These are phyloP conservation scores for Bergia sp. DNA, from an alignment of 92 coral and sea anemone genomes.

Conservation along the genomic window DNA sequence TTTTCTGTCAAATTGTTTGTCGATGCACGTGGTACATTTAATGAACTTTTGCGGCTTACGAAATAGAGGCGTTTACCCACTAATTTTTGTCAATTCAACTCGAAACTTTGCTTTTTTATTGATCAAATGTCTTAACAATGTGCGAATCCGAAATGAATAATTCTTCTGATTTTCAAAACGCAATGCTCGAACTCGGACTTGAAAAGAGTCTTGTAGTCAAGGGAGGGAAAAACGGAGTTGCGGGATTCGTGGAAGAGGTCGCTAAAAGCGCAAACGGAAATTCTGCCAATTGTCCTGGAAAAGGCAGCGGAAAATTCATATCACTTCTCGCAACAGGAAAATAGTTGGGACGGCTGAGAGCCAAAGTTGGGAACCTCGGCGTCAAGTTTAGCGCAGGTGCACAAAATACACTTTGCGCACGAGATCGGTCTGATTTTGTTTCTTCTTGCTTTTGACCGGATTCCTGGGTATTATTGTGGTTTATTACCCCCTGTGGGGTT, in stretches of 20 bases:
- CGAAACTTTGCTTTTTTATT: neutral
- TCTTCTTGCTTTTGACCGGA: conserved; percentile 43
- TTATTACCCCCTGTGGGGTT: conserved; percentile 31
- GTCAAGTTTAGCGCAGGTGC: conserved; percentile 33
- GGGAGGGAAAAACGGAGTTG: conserved; percentile 42
- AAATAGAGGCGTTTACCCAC: conserved; percentile 10
- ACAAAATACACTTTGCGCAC: conserved; percentile 27
- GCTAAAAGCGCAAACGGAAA: conserved; percentile 29
- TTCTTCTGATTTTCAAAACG: conserved; percentile 55
- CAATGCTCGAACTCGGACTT: conserved; percentile 23
- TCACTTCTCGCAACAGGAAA: conserved; percentile 36
- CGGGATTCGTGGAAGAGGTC: conserved; percentile 37
- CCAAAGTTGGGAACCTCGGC: conserved; percentile 16
- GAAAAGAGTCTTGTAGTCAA: conserved; percentile 50
- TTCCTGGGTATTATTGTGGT: conserved; percentile 22
- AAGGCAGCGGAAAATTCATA: conserved; percentile 14
- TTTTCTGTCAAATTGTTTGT: conserved; percentile 34
- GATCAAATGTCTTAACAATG: neutral
- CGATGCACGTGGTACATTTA: conserved; percentile 34
- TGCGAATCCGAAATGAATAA: conserved; percentile 42
- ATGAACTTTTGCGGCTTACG: conserved; percentile 26
- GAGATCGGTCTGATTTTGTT: conserved; percentile 8
- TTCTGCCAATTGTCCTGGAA: conserved; percentile 36
- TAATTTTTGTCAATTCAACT: neutral
- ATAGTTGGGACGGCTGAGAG: conserved; percentile 18